These are phyloP conservation scores for Drosophila nr. medialis DNA, from an alignment of 2,888 invertebrate species.

Conservation along the genomic window DNA sequence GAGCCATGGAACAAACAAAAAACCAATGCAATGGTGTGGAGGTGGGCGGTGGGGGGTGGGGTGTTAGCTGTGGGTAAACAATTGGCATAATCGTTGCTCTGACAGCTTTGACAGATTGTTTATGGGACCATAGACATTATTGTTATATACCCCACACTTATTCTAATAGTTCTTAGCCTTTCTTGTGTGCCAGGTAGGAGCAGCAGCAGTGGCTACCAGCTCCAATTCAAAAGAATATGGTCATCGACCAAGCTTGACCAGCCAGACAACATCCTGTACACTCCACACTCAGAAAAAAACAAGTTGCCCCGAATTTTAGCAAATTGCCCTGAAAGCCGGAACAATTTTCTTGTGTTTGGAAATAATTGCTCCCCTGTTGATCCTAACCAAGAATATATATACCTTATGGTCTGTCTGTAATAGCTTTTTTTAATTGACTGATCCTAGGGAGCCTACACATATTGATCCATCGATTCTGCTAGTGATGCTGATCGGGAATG, in stretches of 20 bases:
- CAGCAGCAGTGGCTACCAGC: not conserved
- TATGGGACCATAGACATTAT: constrained; percentile 23
- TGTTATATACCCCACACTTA: not conserved
- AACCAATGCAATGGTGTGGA: not conserved
- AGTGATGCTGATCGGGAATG: not conserved
- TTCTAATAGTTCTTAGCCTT: constrained; percentile 14
- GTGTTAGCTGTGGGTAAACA: constrained; percentile 41
- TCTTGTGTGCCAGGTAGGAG: not conserved
- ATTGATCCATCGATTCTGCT: not conserved
- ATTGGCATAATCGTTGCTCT: constrained; percentile 63
- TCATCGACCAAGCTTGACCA: not conserved
- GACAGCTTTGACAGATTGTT: constrained; percentile 72
- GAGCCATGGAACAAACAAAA: constrained; percentile 41
- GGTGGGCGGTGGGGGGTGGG: not conserved
- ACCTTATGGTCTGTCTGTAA: not conserved
- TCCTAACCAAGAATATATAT: not conserved
- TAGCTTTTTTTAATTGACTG: not conserved
- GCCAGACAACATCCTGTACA: not conserved
- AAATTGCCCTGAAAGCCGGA: not conserved
- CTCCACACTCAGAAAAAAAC: not conserved
- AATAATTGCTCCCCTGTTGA: not conserved
- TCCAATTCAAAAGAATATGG: not conserved
- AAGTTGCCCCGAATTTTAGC: not conserved
- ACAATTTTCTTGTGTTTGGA: not conserved
- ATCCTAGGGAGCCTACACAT: not conserved